Base-by-base conservation (phyloP, 2,113 vertebrate genomes). In the Leiothrix lutea region DNA sequence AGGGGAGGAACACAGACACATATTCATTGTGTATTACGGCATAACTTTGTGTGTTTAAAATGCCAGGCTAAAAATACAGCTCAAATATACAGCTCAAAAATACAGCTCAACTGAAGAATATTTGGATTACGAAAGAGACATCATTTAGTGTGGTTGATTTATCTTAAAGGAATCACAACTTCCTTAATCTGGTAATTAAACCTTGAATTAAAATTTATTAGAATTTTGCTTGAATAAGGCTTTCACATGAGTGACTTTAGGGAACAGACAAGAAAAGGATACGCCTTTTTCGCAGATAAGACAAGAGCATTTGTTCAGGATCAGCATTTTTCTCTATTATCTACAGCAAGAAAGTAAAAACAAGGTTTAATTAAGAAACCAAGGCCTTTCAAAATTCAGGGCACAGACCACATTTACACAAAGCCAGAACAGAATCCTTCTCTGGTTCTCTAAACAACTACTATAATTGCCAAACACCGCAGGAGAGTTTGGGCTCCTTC, bases 281-380 rank as follows among this genome's bases (percentile, higher is more conserved):
- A 99, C 97, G 44, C 40, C 84, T 98, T 38, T 97, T 97, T 72
- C 98, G 95, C 82, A 99, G 96, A 72, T 98, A 98, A 81, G 98
- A 94, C 60, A 99, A 65, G 57, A 99, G 97, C 96, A 92, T 98
- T 25, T 98, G 97, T 65, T 98, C 98, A 22, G 98, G 98, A 90
- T 99, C 98, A 16, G 97, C 98, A 97, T 98, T 96, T 47, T 90
- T 93, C 94, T 98, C 98, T 11, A 87, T 87, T 44, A 98, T 94
- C 98, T 98, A 92, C 33, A 87, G 13, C 11, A 91, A 82, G 36
- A 92, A 90, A 81, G 24, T 2, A 38, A 91, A 92, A 82, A 16
- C 6, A 74, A 81, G 4, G 4, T 72, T 78, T 86, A 62, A 73
- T 12, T 36, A 64, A 67, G 26, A 66, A 87, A 74, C 40, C 16